Base-by-base conservation (phyloP, 2,113 vertebrate species). In the Cariama cristata region DNA sequence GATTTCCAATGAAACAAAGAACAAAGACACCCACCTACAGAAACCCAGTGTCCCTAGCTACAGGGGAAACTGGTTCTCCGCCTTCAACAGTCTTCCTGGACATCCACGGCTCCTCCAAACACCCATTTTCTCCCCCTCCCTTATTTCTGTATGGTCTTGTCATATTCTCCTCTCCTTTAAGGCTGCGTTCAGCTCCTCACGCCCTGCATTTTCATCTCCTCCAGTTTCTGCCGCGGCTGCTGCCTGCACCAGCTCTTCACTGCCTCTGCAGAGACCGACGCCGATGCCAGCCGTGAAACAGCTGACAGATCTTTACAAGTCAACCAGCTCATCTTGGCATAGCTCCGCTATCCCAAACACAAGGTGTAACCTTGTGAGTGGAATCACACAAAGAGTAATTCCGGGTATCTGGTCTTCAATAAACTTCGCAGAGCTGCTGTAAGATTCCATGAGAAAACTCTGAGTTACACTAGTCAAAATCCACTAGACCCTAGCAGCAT, bases 361-460 rank as follows among this genome's bases (percentile, higher is more conserved):
- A 62, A 85, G 80, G 66, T 30, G 58, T 66, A 79, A 94, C 90
- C 42, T 59, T 64, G 77, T 20, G 44, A 60, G 60, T 91, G 62
- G 76, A 96, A 91, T 79, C 87, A 85, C 77, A 93, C 60, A 49
- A 52, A 26, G 45, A 72, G 40, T 59, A 81, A 62, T 47, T 82
- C 35, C 33, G 27, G 11, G 32, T 35, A 79, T 47, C 83, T 66
- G 32, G 33, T 75, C 33, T 44, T 87, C 80, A 60, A 17, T 38
- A 55, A 85, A 76, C 28, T 55, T 68, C 2, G 7, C 40, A 79
- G 33, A 63, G 8, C 19, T n/a, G 49, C 56, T 26, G 1, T 50
- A 66, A 71, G 17, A 50, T 68, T 84, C 55, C 68, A 38, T 1
- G 2, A 55, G 40, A 89, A 90, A 92, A 62, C 22, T 53, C 33